These are phyloP conservation scores for Scomberomorus guttatus DNA, from an alignment of 2,797 vertebrate species.

Conservation along the genomic window DNA sequence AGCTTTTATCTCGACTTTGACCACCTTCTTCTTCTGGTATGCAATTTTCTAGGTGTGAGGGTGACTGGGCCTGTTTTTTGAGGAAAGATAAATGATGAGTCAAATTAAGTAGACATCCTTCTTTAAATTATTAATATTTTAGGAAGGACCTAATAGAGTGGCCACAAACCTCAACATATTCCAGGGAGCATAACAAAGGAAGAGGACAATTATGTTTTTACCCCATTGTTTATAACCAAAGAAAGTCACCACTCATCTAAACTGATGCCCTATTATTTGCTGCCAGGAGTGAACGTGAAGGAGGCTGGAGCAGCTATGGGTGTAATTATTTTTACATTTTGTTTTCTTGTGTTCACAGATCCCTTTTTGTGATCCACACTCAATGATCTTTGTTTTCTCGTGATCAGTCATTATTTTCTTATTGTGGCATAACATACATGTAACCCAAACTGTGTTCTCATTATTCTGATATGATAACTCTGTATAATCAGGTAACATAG, in stretches of 20 bases:
- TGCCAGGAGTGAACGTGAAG: constrained; percentile 34
- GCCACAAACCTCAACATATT: constrained; percentile 11
- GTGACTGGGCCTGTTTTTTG: constrained; percentile 30
- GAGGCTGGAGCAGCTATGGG: constrained; percentile 21
- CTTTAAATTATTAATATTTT: constrained; percentile 7
- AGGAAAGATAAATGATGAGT: constrained; percentile 16
- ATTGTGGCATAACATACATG: background rate
- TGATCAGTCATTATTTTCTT: background rate
- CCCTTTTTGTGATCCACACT: constrained; percentile 10
- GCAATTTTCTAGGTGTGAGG: constrained; percentile 37
- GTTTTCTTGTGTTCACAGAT: constrained; percentile 19
- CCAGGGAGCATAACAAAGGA: constrained; percentile 39
- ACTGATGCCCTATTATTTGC: constrained; percentile 48
- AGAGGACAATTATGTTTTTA: constrained; percentile 34
- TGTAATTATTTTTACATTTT: constrained; percentile 10
- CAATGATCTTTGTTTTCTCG: background rate
- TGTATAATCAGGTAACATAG: background rate
- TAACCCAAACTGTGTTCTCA: constrained; percentile 16
- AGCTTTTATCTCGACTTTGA: constrained; percentile 25
- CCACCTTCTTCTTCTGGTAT: constrained; percentile 48
- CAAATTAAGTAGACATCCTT: constrained; percentile 7
- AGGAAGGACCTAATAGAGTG: constrained; percentile 6
- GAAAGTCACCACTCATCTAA: constrained; percentile 48
- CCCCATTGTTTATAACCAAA: constrained; percentile 62
- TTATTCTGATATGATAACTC: background rate